Evolutionary conservation across 92 coral and sea anemone genomes (phyloP), one percentile per base, ranked within the genome.

Genomic region (Phenganax stokvisi): DNA sequence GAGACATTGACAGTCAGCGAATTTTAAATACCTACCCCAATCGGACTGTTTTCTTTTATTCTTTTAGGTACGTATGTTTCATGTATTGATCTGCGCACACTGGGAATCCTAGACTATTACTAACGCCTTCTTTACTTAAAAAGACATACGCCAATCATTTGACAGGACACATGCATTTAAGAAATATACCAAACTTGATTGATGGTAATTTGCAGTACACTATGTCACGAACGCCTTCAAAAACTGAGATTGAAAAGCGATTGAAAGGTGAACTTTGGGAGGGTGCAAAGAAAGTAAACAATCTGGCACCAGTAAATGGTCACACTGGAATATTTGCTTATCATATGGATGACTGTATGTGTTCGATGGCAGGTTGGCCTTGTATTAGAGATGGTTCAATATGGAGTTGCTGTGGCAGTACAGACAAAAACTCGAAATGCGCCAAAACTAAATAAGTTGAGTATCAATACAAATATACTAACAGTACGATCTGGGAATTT

Each of bases 371-470:
- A 20, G 97, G 93, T 6, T 93, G 97, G 97, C 92, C 88, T 11
- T 93, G 97, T 70, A 54, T 12, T 79, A 69, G 92, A 60, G 92
- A 91, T 70, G 97, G 92, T 10, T 51, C 52, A 27, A 89, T 93
- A 73, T 93, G 97, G 97, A 93, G 97, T 69, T 93, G 97, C 72
- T 93, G 97, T 86, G 96, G 93, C 27, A 56, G 88, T 56, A 83
- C 89, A 1, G 88, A 86, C 10, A 83, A 83, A 63, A 86, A 91
- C 82, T 82, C 92, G 83, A 81, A 27, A 57, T 93, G 97, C 81
- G 44, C 90, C 44, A 44, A 37, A 55, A 76, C 17, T 28, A 80
- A 79, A 28, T 68, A 7, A 68, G 6, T 54, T 68, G 53, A 37
- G 47, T 37, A 37, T 37, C 47, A 37, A 37, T 2, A 37, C 47